phyloP scores from a whole-genome alignment of 2,888 invertebrate species.

The Phortica okadai region DNA sequence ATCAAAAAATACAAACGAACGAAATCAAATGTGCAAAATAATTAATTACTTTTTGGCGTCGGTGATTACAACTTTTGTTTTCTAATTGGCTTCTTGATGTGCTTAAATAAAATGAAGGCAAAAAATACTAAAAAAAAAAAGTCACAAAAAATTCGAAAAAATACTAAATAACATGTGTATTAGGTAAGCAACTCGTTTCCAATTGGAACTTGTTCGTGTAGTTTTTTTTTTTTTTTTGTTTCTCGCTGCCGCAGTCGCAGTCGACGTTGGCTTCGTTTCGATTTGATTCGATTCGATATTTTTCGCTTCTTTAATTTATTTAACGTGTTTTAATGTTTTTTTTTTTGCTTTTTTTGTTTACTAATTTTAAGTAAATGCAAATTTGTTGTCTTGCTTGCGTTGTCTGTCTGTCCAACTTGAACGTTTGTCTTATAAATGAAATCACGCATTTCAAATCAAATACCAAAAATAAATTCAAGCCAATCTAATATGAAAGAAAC shows the following conservation, averaged over 20 bases:
- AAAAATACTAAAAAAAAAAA: constrained; percentile 8
- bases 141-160: background rate
- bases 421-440: too few relatives aligned
- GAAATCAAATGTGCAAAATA: background rate
- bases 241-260: background rate
- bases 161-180: background rate
- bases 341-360: constrained; percentile 26
- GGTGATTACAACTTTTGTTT: background rate
- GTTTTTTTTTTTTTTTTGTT: background rate
- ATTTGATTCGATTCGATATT: background rate
- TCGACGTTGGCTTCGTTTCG: background rate
- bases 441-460: background rate
- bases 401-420: too few relatives aligned
- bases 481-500: background rate
- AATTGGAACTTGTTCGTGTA: constrained; percentile 16
- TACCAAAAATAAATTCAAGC: background rate
- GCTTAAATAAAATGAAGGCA: background rate
- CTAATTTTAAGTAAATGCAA: constrained; percentile 20
- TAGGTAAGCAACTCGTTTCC: constrained; percentile 13
- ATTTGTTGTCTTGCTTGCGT: constrained; percentile 13
- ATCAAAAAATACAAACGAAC: background rate
- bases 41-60: constrained; percentile 7
- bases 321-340: constrained; percentile 20
- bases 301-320: constrained; percentile 27
- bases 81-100: background rate